A percentile compares a stretch with the other conserved stretches of the same genome.
Evolutionary conservation across 2,797 vertebrate genomes (phyloP).

Genomic region (Acanthopagrus latus): DNA sequence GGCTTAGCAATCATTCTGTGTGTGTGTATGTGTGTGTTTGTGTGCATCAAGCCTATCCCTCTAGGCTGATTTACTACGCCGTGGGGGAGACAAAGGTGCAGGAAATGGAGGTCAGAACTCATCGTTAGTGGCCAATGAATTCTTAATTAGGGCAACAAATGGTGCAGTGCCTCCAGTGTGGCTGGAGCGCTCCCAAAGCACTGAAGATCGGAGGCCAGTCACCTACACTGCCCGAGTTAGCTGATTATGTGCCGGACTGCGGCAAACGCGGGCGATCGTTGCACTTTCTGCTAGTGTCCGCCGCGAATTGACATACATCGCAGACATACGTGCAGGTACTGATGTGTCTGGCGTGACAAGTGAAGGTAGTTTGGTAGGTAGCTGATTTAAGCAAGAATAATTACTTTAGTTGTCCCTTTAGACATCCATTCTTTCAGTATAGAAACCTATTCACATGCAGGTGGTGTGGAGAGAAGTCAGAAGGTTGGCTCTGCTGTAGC

Average conservation of each 20-base stretch:
- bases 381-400: constrained; percentile 20
- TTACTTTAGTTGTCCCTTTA: no score
- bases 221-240: constrained; percentile 54
- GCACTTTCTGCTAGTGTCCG: constrained; percentile 14
- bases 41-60: constrained; percentile 59
- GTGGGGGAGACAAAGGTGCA: constrained; percentile 69
- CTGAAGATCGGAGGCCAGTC: constrained; percentile 62
- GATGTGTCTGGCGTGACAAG: constrained; percentile 7
- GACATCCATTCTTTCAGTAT: no score
- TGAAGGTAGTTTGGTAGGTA: constrained; percentile 1
- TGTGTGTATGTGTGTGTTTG: constrained; percentile 54
- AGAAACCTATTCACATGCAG: no score
- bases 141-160: constrained; percentile 87
- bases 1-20: constrained; percentile 38
- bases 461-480: no score
- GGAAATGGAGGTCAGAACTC: constrained; percentile 83
- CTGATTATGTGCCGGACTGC: constrained; percentile 57
- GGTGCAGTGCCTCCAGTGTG: constrained; percentile 75
- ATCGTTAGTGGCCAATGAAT: constrained; percentile 85
- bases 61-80: constrained; percentile 70
- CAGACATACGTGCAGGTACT: constrained; percentile 1
- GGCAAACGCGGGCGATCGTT: constrained; percentile 46
- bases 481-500: no score
- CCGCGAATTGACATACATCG: not conserved
- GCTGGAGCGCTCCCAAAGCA: constrained; percentile 71